phyloP scores from a whole-genome alignment of 2,797 vertebrate genomes.

The Sebastes jordani region DNA sequence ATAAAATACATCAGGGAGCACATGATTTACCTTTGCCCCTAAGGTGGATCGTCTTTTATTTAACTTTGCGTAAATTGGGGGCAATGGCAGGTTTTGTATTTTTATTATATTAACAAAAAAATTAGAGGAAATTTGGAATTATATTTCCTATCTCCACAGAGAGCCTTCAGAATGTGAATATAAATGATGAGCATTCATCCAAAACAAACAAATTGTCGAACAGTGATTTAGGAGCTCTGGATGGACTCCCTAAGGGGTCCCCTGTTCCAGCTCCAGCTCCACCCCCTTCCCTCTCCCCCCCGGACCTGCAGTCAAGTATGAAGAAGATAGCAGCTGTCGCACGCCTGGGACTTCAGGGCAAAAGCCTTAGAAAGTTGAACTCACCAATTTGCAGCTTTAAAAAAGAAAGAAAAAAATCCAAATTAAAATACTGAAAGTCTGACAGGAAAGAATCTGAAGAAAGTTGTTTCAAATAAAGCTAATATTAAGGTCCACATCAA shows the following conservation, averaged over 20 bases:
- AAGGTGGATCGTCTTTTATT: constrained; percentile 18
- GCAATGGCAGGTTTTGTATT: constrained; percentile 11
- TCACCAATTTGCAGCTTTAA: constrained; percentile 37
- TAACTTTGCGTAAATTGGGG: not conserved
- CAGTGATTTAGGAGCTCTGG: constrained; percentile 50
- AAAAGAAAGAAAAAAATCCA: not conserved
- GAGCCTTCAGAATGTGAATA: constrained; percentile 43
- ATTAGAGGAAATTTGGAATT: constrained; percentile 23
- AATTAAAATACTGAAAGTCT: constrained; percentile 31
- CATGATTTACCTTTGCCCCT: constrained; percentile 13
- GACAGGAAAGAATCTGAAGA: not conserved
- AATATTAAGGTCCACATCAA: not conserved
- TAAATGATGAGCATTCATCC: constrained; percentile 57
- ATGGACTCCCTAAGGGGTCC: constrained; percentile 43
- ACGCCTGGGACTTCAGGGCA: constrained; percentile 54
- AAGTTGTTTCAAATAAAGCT: not conserved
- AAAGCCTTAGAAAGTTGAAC: constrained; percentile 38
- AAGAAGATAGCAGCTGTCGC: constrained; percentile 69
- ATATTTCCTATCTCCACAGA: constrained; percentile 25
- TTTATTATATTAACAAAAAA: constrained; percentile 19
- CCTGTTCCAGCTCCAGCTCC: constrained; percentile 45
- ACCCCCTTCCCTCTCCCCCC: constrained; percentile 38
- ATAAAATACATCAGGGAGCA: constrained; percentile 3
- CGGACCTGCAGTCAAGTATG: constrained; percentile 64
- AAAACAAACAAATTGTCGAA: constrained; percentile 65